phyloP scores from a whole-genome alignment of 2,797 vertebrate species.

The Apodemus agrarius region DNA sequence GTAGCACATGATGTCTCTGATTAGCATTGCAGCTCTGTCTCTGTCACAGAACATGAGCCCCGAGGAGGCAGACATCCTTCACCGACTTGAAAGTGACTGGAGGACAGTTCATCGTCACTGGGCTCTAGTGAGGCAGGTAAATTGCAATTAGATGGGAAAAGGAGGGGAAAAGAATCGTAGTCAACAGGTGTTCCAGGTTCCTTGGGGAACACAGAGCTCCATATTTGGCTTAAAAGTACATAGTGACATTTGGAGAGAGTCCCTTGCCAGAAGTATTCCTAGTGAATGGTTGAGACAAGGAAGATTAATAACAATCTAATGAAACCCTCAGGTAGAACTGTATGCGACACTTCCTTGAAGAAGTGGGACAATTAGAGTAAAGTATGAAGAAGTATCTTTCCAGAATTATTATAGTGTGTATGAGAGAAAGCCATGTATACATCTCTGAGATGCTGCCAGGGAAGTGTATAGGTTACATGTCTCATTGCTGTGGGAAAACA shows the following conservation, averaged over 20 bases:
- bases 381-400: neutral
- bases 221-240: conserved; percentile 56
- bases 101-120: conserved; percentile 45
- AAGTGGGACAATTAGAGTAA: neutral
- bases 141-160: conserved; percentile 61
- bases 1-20: conserved; percentile 8
- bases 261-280: conserved; percentile 46
- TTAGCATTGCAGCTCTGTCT: conserved; percentile 66
- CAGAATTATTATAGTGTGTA: neutral
- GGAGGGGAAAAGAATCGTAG: neutral
- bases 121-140: conserved; percentile 36
- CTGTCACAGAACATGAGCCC: conserved; percentile 36
- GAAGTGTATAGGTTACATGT: neutral
- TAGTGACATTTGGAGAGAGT: conserved; percentile 67
- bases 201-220: conserved; percentile 29
- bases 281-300: conserved; percentile 33
- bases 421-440: neutral
- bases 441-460: neutral
- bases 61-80: conserved; percentile 61
- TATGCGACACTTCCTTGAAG: conserved; percentile 18
- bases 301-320: conserved; percentile 54
- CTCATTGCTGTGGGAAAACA: neutral
- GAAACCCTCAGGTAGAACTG: neutral
- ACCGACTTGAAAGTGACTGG: conserved; percentile 35
- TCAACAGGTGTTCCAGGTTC: conserved; percentile 63